These are phyloP conservation scores for Phragmatobia fuliginosa DNA, from an alignment of 2,888 invertebrate genomes.

Conservation along the genomic window DNA sequence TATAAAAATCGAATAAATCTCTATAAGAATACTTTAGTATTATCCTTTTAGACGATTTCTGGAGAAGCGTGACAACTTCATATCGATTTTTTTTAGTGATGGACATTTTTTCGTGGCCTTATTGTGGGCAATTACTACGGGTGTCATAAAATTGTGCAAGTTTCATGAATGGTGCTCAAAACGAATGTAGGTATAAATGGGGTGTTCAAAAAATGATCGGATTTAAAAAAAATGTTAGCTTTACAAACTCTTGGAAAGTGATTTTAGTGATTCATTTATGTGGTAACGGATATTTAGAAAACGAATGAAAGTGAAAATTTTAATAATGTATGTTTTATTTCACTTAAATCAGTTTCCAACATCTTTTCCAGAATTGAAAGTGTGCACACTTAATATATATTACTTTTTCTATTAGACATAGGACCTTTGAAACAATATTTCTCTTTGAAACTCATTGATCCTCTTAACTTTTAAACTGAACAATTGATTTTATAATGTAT, in stretches of 20 bases:
- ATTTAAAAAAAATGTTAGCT: background rate
- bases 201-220: conserved; percentile 42
- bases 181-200: conserved; percentile 47
- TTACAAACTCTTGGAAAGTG: background rate
- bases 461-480: no score
- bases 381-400: no score
- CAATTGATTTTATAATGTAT: no score
- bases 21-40: conserved; percentile 42
- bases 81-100: conserved; percentile 57
- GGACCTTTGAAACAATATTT: no score
- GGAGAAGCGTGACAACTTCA: conserved; percentile 73
- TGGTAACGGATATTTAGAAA: background rate
- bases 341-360: no score
- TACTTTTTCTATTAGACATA: no score
- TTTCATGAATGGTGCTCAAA: conserved; percentile 60
- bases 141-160: conserved; percentile 70
- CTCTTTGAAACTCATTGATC: no score
- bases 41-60: conserved; percentile 61
- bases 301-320: no score
- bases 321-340: no score
- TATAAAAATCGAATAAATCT: conserved; percentile 80
- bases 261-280: background rate
- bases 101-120: conserved; percentile 62
- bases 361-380: no score
- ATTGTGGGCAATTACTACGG: conserved; percentile 78